phyloP scores from a whole-genome alignment of 2,888 invertebrate genomes.

The Anoplius nigerrimus region DNA sequence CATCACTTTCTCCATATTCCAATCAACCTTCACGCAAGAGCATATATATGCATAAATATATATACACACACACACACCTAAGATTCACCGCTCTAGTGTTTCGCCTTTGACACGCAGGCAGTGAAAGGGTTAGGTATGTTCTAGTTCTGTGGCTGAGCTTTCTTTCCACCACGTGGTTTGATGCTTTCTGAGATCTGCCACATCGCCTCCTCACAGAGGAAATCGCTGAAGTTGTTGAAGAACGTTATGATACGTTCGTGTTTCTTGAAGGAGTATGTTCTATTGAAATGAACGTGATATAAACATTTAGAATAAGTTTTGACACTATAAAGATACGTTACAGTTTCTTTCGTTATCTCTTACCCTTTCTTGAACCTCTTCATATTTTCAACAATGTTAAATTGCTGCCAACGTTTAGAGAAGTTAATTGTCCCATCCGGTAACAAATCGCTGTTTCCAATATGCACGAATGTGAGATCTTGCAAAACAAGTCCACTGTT shows the following conservation, averaged over 20 bases:
- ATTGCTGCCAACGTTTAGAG: constrained; percentile 99
- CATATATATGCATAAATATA: constrained; percentile 19
- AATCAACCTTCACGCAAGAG: constrained; percentile 3
- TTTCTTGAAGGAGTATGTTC: constrained; percentile 94
- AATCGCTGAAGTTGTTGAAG: constrained; percentile 98
- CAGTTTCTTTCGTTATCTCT: constrained; percentile 64
- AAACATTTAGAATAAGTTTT: neutral
- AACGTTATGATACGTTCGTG: constrained; percentile 95
- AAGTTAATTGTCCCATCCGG: constrained; percentile 94
- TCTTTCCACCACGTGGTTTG: constrained; percentile 88
- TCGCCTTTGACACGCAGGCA: constrained; percentile 58
- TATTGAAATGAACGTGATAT: constrained; percentile 73
- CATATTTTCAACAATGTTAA: constrained; percentile 98
- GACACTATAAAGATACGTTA: neutral
- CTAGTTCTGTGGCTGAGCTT: constrained; percentile 73
- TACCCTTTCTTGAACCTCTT: constrained; percentile 97
- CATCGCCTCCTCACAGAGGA: constrained; percentile 96
- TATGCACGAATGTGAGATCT: constrained; percentile 99
- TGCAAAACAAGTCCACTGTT: constrained; percentile 96
- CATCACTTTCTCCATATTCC: neutral
- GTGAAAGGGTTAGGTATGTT: constrained; percentile 60
- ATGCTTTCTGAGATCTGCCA: constrained; percentile 99
- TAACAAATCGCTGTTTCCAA: constrained; percentile 94
- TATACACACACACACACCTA: constrained; percentile 42
- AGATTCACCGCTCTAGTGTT: constrained; percentile 51